These are phyloP conservation scores for Coronaproctus castanopsis DNA, from an alignment of 2,888 invertebrate genomes.

Conservation along the genomic window DNA sequence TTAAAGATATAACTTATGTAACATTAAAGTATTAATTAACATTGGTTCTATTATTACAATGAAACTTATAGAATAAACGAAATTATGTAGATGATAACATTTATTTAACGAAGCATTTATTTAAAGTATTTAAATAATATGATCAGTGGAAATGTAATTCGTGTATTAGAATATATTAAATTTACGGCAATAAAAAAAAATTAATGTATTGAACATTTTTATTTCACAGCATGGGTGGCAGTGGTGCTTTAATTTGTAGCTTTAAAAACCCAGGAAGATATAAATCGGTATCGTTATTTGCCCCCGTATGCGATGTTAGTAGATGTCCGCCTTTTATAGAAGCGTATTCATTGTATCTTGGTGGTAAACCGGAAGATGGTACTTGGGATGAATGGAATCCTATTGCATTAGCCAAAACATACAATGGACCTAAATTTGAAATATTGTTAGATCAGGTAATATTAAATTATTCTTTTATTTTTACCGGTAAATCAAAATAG, in stretches of 20 bases:
- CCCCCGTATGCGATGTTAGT: conserved; percentile 79
- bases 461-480: conserved; percentile 2
- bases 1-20: too few species aligned
- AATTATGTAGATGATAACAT: too few species aligned
- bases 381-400: conserved; percentile 75
- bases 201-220: too few species aligned
- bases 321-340: conserved; percentile 73
- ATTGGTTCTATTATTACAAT: too few species aligned
- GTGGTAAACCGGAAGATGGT: conserved; percentile 29
- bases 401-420: conserved; percentile 54
- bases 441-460: conserved; percentile 74
- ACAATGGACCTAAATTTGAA: conserved; percentile 61
- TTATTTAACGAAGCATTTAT: too few species aligned
- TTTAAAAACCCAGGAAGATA: conserved; percentile 78
- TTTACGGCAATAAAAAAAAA: too few species aligned
- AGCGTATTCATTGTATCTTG: conserved; percentile 57
- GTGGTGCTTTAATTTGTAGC: conserved; percentile 78
- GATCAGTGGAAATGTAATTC: too few species aligned
- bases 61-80: too few species aligned
- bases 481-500: too few species aligned
- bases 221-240: conserved; percentile 82
- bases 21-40: too few species aligned
- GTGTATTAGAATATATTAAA: too few species aligned
- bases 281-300: conserved; percentile 77
- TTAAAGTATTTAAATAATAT: not conserved